Base-by-base conservation (phyloP, 2,888 invertebrate genomes). In the Hemicrepidius hirtus region DNA sequence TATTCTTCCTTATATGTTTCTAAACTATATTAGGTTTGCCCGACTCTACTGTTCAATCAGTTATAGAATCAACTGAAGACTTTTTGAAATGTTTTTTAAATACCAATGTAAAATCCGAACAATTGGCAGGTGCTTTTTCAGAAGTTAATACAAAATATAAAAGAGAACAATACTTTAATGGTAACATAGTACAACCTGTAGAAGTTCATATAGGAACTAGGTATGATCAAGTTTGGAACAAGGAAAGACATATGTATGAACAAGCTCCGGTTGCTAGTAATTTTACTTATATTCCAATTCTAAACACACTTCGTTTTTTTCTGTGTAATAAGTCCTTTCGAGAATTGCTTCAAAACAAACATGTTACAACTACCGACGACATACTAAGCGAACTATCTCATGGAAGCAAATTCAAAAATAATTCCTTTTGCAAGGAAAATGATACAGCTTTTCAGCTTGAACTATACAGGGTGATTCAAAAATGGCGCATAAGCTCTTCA, bases 401-500 rank as follows among this genome's bases (percentile, higher is more conserved):
- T 4, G 46, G 46, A 18, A 18, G 18, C 2, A 4, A 16, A 7
- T 37, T 59, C 37, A n/a, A 41, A 13, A 55, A 64, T n/a, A 64
- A 35, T 24, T 7, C 1, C 5, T 55, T 69, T 32, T 69, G 63
- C 24, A 5, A 20, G 3, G 13, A 55, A 13, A 66, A 60, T 13
- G 41, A 55, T 35, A 16, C 37, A 44, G 46, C 59, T 40, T 68
- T 76, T 12, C 71, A 66, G 62, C 35, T 74, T n/a, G 72, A 74
- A 21, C n/a, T n/a, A n/a, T n/a, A n/a, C n/a, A n/a, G n/a, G n/a
- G n/a, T n/a, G n/a, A n/a, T n/a, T n/a, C n/a, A n/a, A n/a, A n/a
- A n/a, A n/a, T n/a, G n/a, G n/a, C n/a, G n/a, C n/a, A n/a, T n/a
- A n/a, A n/a, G n/a, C n/a, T n/a, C n/a, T n/a, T n/a, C n/a, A n/a